Evolutionary conservation across 1,140 invertebrate species (phyloP).

Genomic region (Rhagoletis pomonella): DNA sequence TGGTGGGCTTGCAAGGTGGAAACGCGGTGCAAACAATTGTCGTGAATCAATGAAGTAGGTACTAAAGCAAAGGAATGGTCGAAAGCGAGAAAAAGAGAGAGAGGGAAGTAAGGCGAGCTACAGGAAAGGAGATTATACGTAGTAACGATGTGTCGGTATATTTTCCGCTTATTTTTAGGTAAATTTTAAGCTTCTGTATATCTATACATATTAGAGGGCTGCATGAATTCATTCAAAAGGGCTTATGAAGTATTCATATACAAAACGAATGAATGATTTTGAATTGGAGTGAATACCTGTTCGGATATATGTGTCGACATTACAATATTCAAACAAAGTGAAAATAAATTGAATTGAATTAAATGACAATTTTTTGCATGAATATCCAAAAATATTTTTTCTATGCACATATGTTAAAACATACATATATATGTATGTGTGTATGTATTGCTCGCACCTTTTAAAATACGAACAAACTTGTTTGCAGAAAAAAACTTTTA

Average conservation of each 20-base stretch:
- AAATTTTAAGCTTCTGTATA: not conserved
- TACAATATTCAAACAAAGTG: too few species aligned
- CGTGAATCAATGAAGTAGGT: not conserved
- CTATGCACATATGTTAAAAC: too few species aligned
- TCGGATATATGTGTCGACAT: too few species aligned
- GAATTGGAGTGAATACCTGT: too few species aligned
- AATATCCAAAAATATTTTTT: too few species aligned
- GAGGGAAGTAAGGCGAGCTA: not conserved
- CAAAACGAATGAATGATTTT: not conserved
- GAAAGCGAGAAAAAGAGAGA: not conserved
- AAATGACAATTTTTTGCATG: too few species aligned
- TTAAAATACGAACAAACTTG: too few species aligned
- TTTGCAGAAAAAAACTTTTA: too few species aligned
- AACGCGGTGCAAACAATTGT: conserved; percentile 41
- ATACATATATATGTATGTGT: too few species aligned
- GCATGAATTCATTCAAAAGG: not conserved
- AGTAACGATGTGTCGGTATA: not conserved
- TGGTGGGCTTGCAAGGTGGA: conserved; percentile 62
- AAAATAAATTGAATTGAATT: too few species aligned
- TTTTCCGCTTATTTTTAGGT: not conserved
- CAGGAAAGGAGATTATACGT: not conserved
- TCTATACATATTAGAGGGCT: not conserved
- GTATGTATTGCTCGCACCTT: too few species aligned
- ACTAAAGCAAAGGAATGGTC: not conserved
- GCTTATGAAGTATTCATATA: too few species aligned